These are phyloP conservation scores for Vespertilio murinus DNA, from an alignment of 2,797 vertebrate genomes.

Conservation along the genomic window DNA sequence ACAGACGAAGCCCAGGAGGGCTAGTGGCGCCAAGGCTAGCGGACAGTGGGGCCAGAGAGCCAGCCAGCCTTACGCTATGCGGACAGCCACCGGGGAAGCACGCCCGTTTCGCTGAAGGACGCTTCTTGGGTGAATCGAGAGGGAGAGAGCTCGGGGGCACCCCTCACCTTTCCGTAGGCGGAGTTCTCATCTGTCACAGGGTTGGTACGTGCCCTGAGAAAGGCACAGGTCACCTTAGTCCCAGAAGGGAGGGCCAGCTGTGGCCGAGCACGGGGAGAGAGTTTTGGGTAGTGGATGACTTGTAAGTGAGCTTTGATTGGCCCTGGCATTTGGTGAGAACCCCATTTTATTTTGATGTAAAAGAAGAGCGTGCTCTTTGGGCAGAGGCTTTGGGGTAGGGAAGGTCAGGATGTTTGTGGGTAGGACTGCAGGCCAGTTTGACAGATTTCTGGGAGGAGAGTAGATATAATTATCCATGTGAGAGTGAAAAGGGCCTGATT, in stretches of 20 bases:
- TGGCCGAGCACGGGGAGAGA: background rate
- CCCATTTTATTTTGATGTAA: background rate
- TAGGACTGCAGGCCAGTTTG: background rate
- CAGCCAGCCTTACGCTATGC: background rate
- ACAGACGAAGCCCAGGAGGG: background rate
- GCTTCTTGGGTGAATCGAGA: background rate
- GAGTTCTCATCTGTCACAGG: background rate
- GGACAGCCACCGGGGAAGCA: background rate
- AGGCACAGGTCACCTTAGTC: background rate
- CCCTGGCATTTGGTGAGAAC: background rate
- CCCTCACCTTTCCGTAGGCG: background rate
- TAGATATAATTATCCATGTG: background rate
- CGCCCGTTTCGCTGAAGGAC: background rate
- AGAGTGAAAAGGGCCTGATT: background rate
- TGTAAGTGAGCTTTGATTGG: conserved; percentile 2
- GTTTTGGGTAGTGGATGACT: background rate
- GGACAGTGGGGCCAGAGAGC: background rate
- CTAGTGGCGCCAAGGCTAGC: background rate
- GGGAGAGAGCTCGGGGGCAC: background rate
- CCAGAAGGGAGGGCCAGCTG: background rate
- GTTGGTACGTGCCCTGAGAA: background rate
- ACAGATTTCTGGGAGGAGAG: background rate
- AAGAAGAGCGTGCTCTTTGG: background rate
- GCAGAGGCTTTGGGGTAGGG: background rate
- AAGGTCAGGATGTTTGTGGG: background rate